phyloP scores from a whole-genome alignment of 2,113 vertebrate species.

The Austrofundulus limnaeus region DNA sequence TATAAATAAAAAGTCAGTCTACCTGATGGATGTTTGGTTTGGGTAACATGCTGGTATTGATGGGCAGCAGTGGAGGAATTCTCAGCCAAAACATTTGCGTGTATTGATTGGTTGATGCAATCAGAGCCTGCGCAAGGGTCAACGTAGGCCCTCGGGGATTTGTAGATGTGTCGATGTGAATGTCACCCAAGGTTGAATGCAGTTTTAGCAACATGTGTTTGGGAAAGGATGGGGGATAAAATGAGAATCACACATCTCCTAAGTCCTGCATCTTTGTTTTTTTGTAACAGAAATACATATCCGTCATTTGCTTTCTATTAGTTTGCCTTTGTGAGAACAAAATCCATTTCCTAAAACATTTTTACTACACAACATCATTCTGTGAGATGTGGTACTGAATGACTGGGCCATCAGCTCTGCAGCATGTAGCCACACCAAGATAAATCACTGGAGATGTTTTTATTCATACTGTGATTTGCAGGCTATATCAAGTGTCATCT shows the following conservation, averaged over 20 bases:
- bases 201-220: conserved; percentile 44
- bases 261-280: no score
- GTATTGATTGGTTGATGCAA: conserved; percentile 72
- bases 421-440: conserved; percentile 35
- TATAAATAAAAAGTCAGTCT: conserved; percentile 45
- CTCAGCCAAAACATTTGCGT: conserved; percentile 59
- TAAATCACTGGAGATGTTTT: conserved; percentile 16
- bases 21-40: conserved; percentile 66
- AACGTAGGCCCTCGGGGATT: conserved; percentile 37
- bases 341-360: conserved; percentile 13
- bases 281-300: not conserved
- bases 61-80: conserved; percentile 44
- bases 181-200: conserved; percentile 72
- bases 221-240: not conserved
- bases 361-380: not conserved
- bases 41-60: conserved; percentile 64
- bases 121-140: conserved; percentile 56
- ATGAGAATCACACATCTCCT: not conserved
- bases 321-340: conserved; percentile 5
- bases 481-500: conserved; percentile 33
- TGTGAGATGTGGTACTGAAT: conserved; percentile 23
- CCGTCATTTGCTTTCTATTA: not conserved
- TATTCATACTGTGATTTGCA: conserved; percentile 26
- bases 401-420: conserved; percentile 22
- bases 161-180: conserved; percentile 53